Base-by-base conservation (phyloP, 2,797 vertebrate species). In the Novumbra hubbsi region DNA sequence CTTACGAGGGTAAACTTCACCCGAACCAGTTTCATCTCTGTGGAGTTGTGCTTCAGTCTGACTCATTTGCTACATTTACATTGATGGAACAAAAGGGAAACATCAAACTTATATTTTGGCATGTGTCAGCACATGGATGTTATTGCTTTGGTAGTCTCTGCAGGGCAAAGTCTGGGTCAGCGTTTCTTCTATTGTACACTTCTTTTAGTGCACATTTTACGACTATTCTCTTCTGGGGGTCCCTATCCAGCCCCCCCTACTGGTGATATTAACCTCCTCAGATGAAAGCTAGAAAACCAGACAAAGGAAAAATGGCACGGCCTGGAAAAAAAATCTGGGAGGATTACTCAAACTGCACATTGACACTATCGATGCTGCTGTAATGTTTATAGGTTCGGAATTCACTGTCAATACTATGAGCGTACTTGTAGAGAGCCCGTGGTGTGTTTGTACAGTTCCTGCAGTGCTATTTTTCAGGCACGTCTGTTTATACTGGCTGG, bases 231-330 rank as follows among this genome's bases (percentile, higher is more conserved):
- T n/a, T n/a, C 49, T 70, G 68, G 16, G 17, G 16, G 27, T 45
- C 41, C 27, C 41, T 49, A 15, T 30, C n/a, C 48, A 5, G 0
- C 41, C 68, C 41, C 3, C 41, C 41, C 38, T 12, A 45, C 38
- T 41, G 21, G 12, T 48, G 45, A 30, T 21, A 28, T n/a, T 15
- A 9, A 70, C 41, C 15, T 5, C 41, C n/a, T 55, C 50, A 55
- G 28, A 71, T 71, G n/a, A 71, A 71, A 71, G 70, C 30, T 21
- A 0, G 6, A 71, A 57, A 38, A 38, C 19, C 70, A 71, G 70
- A 71, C 52, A 24, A 24, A 60, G 28, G 38, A 60, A 60, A 60
- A 60, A 60, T 71, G 70, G 52, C 70, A 57, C 49, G 5, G 49
- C 32, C 68, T 70, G 52, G 55, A 12, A 71, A 60, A 21, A 71